Conservation (phyloP, 2,888 invertebrate species). For the Phyto melanocephala region DNA sequence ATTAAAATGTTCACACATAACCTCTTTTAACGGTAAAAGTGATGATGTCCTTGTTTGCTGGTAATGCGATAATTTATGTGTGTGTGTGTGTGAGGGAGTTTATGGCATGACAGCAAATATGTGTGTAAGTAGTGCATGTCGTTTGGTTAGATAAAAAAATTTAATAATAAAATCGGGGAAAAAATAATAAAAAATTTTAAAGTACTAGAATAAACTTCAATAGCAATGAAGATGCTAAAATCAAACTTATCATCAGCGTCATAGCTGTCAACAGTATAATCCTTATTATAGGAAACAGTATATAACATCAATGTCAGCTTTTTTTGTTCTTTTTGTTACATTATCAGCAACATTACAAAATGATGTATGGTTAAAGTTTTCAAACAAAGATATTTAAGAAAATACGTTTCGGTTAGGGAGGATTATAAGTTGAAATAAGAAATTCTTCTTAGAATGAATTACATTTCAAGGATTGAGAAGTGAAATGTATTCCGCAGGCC, state of each 20-base stretch:
- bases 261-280: neutral
- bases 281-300: neutral
- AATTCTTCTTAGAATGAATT: too few species aligned
- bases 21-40: neutral
- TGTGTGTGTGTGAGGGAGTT: neutral
- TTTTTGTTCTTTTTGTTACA: neutral
- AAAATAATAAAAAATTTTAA: neutral
- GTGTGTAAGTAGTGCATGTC: constrained; percentile 9
- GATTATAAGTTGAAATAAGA: too few species aligned
- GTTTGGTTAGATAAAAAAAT: constrained; percentile 4
- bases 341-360: neutral
- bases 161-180: neutral
- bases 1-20: constrained; percentile 15
- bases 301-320: constrained; percentile 22
- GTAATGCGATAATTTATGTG: neutral
- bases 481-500: too few species aligned
- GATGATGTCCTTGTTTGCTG: constrained; percentile 21
- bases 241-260: constrained; percentile 20
- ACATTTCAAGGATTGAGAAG: too few species aligned
- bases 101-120: too few species aligned
- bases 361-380: neutral
- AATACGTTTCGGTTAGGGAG: too few species aligned
- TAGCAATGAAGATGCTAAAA: constrained; percentile 27
- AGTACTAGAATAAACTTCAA: constrained; percentile 6
- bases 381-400: neutral